These are phyloP conservation scores for Acanthococcus lagerstroemiae DNA, from an alignment of 2,888 invertebrate species.

Conservation along the genomic window DNA sequence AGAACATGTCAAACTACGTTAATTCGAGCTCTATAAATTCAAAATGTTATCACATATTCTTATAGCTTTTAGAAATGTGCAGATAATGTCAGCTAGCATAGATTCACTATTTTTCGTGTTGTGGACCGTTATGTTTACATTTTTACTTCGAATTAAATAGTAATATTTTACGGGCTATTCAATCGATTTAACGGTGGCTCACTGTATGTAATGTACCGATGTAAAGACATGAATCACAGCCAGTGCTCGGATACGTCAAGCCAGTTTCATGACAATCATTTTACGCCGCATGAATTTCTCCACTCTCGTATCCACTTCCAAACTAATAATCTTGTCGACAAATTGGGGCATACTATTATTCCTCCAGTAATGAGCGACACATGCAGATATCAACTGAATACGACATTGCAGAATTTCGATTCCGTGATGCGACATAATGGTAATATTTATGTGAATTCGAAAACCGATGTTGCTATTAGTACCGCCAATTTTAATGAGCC, in stretches of 20 bases:
- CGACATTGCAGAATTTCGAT: conserved; percentile 20
- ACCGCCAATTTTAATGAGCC: conserved; percentile 4
- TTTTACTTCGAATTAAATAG: too few species aligned
- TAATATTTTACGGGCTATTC: too few species aligned
- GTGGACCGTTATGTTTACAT: too few species aligned
- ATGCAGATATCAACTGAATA: conserved; percentile 21
- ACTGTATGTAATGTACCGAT: too few species aligned
- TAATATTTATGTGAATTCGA: conserved; percentile 18
- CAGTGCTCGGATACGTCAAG: conserved; percentile 13
- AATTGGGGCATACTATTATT: conserved; percentile 19
- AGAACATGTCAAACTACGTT: too few species aligned
- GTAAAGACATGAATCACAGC: conserved; percentile 20
- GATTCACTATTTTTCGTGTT: too few species aligned
- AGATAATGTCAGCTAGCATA: too few species aligned
- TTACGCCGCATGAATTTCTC: conserved; percentile 5
- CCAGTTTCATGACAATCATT: conserved; percentile 23
- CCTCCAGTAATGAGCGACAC: conserved; percentile 23
- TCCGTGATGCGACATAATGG: conserved; percentile 23
- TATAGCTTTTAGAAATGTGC: too few species aligned
- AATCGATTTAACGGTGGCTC: too few species aligned
- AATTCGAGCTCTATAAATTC: too few species aligned
- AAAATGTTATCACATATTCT: too few species aligned
- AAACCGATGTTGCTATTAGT: background rate
- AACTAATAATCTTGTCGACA: conserved; percentile 18
- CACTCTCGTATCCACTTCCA: conserved; percentile 14